Conservation (phyloP, 2,888 invertebrate species). For the Volucella inanis region DNA sequence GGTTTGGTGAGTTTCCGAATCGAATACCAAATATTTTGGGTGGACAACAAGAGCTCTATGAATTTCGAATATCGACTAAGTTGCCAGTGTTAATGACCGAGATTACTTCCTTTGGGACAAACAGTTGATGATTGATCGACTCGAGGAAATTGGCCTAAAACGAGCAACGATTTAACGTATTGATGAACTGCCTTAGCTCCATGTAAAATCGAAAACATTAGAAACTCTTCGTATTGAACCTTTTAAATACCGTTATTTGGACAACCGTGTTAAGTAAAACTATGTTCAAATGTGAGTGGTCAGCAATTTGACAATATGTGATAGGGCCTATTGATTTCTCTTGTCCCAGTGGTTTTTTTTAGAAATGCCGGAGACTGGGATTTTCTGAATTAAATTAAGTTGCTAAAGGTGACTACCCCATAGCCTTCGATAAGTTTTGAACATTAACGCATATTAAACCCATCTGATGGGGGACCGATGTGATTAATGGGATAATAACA, state of each 20-base stretch:
- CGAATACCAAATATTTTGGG: not conserved
- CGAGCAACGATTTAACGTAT: not conserved
- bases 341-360: not conserved
- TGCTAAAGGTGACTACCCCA: too few species aligned
- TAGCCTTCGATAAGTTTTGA: too few species aligned
- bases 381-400: too few species aligned
- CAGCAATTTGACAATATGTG: constrained; percentile 2
- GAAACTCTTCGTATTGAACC: constrained; percentile 8
- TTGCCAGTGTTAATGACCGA: constrained; percentile 48
- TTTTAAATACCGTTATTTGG: not conserved
- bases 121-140: constrained; percentile 26
- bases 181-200: not conserved
- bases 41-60: constrained; percentile 23
- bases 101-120: not conserved
- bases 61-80: constrained; percentile 28
- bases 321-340: constrained; percentile 10
- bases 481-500: too few species aligned
- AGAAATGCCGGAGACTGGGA: too few species aligned
- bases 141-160: not conserved
- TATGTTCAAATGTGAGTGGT: constrained; percentile 11
- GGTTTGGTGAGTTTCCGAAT: too few species aligned
- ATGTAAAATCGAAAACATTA: constrained; percentile 7
- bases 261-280: not conserved
- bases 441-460: too few species aligned
- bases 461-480: too few species aligned